Evolutionary conservation across 2,888 invertebrate species (phyloP).

Genomic region (Thymelicus lineola): DNA sequence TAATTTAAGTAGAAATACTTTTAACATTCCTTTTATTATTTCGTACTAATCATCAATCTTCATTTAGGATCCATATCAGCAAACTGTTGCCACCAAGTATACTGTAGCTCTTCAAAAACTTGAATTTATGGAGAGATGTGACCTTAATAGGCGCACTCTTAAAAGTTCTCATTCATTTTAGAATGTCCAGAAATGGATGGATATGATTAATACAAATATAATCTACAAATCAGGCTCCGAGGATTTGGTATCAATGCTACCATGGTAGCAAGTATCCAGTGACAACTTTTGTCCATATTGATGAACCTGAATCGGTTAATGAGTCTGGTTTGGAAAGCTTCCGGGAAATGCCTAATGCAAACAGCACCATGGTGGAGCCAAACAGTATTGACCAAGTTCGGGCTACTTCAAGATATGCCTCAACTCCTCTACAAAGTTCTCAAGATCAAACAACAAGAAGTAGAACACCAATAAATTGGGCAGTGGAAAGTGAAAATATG

Average conservation of each 20-base stretch:
- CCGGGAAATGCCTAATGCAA: constrained; percentile 43
- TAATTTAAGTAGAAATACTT: constrained; percentile 4
- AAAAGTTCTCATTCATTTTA: constrained; percentile 58
- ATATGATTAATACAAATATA: constrained; percentile 56
- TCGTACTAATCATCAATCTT: constrained; percentile 40
- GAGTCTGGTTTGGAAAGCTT: constrained; percentile 42
- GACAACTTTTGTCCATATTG: constrained; percentile 69
- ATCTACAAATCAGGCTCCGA: constrained; percentile 69
- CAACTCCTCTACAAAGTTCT: constrained; percentile 24
- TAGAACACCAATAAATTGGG: constrained; percentile 6
- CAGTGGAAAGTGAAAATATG: constrained; percentile 7
- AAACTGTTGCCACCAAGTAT: constrained; percentile 61
- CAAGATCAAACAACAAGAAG: constrained; percentile 32
- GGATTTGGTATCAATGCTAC: constrained; percentile 76
- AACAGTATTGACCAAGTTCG: neutral
- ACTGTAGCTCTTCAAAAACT: constrained; percentile 67
- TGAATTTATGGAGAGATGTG: constrained; percentile 69
- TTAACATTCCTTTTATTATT: constrained; percentile 10
- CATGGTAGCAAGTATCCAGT: constrained; percentile 74
- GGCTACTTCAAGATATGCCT: constrained; percentile 25
- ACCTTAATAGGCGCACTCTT: constrained; percentile 49
- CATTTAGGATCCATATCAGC: constrained; percentile 62
- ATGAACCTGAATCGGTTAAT: constrained; percentile 50
- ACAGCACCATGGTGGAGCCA: constrained; percentile 43
- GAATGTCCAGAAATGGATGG: constrained; percentile 43